These are phyloP conservation scores for Bombus waltoni DNA, from an alignment of 1,140 invertebrate genomes.

Conservation along the genomic window DNA sequence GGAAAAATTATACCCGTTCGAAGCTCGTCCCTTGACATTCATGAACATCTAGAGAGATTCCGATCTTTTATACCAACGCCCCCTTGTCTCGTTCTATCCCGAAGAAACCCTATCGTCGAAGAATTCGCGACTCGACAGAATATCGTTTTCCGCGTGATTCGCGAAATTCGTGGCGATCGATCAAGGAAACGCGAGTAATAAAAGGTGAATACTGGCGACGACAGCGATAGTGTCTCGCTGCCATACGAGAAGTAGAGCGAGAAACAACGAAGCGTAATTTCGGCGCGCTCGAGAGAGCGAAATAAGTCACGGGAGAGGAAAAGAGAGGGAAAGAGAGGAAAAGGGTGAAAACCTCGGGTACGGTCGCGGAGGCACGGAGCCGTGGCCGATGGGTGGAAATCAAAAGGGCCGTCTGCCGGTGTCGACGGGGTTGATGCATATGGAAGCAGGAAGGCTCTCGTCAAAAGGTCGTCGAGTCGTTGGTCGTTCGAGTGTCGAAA, in stretches of 20 bases:
- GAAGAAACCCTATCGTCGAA: no score
- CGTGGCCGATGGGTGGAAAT: conserved; percentile 59
- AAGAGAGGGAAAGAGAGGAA: neutral
- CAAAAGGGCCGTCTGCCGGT: conserved; percentile 65
- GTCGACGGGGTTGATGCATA: conserved; percentile 74
- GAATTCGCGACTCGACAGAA: no score
- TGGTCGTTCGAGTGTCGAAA: conserved; percentile 66
- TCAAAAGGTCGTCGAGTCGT: conserved; percentile 65
- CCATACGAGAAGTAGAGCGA: no score
- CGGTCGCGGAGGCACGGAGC: neutral
- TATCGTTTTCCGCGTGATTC: no score
- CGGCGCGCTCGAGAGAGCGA: neutral
- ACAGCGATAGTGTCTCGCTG: no score
- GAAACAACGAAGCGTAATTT: neutral
- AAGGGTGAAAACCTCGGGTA: neutral
- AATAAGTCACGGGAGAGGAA: neutral
- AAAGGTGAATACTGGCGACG: no score
- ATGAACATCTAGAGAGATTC: conserved; percentile 55
- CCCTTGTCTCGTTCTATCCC: neutral
- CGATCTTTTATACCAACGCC: conserved; percentile 25
- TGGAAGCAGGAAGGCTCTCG: conserved; percentile 74
- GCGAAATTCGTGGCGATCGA: no score
- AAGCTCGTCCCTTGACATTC: conserved; percentile 49
- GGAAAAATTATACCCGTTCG: conserved; percentile 66
- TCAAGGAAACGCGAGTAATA: no score